Percentiles rank a stretch among this genome's conserved stretches.
Evolutionary conservation across 2,113 vertebrate species (phyloP).

Genomic region (Cyprinodon variegatus): DNA sequence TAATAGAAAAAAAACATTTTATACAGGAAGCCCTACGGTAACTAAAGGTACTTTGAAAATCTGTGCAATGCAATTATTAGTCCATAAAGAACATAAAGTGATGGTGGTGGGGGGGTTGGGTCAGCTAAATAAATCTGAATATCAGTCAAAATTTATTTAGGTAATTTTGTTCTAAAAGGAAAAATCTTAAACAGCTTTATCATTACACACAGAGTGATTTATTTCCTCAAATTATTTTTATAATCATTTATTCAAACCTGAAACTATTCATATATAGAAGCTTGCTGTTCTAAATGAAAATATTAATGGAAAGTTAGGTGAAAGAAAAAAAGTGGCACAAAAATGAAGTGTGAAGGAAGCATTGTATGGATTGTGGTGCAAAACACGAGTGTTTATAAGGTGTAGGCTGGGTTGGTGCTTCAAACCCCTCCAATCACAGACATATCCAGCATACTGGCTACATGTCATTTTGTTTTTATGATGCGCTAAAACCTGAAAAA

Average conservation of each 20-base stretch:
- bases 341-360: too few relatives aligned
- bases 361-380: too few relatives aligned
- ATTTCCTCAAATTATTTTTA: background rate
- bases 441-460: too few relatives aligned
- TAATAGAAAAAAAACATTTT: slow-evolving; percentile 50
- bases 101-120: too few relatives aligned
- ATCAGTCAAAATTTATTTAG: background rate
- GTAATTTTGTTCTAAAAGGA: background rate
- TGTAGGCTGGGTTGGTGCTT: background rate
- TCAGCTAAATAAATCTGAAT: background rate
- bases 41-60: slow-evolving; percentile 64
- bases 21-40: slow-evolving; percentile 67
- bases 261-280: too few relatives aligned
- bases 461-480: too few relatives aligned
- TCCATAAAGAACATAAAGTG: background rate
- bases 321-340: too few relatives aligned
- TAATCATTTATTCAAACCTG: background rate
- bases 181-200: background rate
- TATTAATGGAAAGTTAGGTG: too few relatives aligned
- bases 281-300: too few relatives aligned
- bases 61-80: slow-evolving; percentile 12
- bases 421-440: too few relatives aligned
- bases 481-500: too few relatives aligned
- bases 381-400: background rate
- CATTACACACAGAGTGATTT: background rate